These are phyloP conservation scores for Pelmatolapia mariae DNA, from an alignment of 2,113 vertebrate genomes.

Conservation along the genomic window DNA sequence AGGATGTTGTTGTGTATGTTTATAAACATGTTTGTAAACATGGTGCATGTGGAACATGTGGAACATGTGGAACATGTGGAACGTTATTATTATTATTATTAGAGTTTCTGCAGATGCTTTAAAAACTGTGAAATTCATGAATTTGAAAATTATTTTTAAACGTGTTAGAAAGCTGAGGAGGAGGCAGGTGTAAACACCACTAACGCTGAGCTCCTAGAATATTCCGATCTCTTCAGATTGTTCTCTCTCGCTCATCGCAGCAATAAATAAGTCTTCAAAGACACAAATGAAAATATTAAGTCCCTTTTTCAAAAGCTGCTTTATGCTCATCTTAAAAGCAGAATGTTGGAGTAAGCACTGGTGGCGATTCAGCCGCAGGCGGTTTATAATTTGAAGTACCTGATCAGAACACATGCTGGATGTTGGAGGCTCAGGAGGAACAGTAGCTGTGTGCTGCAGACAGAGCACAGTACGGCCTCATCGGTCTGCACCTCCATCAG, in stretches of 20 bases:
- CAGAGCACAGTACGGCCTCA: neutral
- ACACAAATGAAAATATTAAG: neutral
- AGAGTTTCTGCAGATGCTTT: neutral
- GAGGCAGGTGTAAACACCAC: neutral
- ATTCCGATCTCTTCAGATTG: neutral
- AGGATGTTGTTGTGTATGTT: neutral
- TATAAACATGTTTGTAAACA: neutral
- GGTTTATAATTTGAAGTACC: neutral
- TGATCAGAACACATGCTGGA: neutral
- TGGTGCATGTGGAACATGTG: neutral
- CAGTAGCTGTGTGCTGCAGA: neutral
- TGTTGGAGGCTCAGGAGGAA: neutral
- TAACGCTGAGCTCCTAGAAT: neutral
- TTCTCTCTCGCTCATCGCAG: neutral
- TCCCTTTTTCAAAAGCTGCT: neutral
- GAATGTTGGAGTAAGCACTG: neutral
- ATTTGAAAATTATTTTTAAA: neutral
- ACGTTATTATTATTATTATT: neutral
- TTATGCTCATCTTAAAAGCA: neutral
- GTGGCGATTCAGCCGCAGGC: neutral
- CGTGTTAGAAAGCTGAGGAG: neutral
- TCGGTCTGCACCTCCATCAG: neutral
- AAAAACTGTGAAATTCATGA: neutral
- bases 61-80: neutral
- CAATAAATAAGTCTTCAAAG: neutral